phyloP scores from a whole-genome alignment of 1,140 invertebrate genomes.

The Cataglyphis hispanica region DNA sequence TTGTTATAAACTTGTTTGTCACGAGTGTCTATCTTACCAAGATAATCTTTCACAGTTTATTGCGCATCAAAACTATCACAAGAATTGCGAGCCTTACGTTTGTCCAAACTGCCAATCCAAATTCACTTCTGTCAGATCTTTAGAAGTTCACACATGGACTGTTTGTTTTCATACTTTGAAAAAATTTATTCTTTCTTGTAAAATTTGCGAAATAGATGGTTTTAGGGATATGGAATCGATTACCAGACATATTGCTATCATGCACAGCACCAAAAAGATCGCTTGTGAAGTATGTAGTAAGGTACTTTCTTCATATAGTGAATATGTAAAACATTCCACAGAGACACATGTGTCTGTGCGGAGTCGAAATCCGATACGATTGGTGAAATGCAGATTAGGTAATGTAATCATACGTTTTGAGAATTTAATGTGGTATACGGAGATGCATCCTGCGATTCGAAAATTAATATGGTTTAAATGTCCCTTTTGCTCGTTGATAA shows the following conservation, averaged over 20 bases:
- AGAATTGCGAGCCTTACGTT: slow-evolving; percentile 68
- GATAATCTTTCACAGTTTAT: slow-evolving; percentile 72
- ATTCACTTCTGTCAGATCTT: slow-evolving; percentile 65
- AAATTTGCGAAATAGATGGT: slow-evolving; percentile 81
- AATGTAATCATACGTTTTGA: slow-evolving; percentile 75
- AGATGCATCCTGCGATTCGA: slow-evolving; percentile 74
- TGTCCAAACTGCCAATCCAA: slow-evolving; percentile 81
- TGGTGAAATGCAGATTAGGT: slow-evolving; percentile 78
- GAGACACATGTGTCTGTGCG: slow-evolving; percentile 58
- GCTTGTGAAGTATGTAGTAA: slow-evolving; percentile 76
- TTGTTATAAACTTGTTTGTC: slow-evolving; percentile 81
- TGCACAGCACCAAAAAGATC: slow-evolving; percentile 77
- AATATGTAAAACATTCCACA: slow-evolving; percentile 74
- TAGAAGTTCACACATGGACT: slow-evolving; percentile 82
- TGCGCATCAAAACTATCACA: slow-evolving; percentile 81
- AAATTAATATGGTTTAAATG: slow-evolving; percentile 80
- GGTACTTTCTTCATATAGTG: slow-evolving; percentile 72
- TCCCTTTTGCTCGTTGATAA: slow-evolving; percentile 76
- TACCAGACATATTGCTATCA: slow-evolving; percentile 78
- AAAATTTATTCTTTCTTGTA: slow-evolving; percentile 76
- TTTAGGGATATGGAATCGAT: slow-evolving; percentile 81
- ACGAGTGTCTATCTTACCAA: slow-evolving; percentile 79
- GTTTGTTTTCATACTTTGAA: slow-evolving; percentile 80
- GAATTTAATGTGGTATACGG: slow-evolving; percentile 77
- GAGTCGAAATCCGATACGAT: slow-evolving; percentile 52